Base-by-base conservation (phyloP, 2,888 invertebrate species). In the Ochlodes sylvanus region DNA sequence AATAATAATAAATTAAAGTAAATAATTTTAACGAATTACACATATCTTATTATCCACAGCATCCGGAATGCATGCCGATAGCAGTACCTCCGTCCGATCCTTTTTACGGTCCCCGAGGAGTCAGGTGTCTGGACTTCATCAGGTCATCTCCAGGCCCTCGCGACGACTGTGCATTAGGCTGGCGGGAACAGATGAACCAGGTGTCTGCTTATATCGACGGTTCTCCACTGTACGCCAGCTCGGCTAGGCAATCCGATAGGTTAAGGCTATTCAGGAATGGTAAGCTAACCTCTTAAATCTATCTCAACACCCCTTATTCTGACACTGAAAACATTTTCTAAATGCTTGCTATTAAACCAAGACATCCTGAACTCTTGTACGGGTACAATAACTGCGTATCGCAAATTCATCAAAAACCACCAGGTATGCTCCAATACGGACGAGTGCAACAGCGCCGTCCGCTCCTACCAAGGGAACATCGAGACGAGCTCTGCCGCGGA, bases 31-130 rank as follows among this genome's bases (percentile, higher is more conserved):
- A 57, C 15, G 12, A 17, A 52, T 14, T 14, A 52, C 6, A 21
- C 2, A 4, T n/a, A n/a, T 63, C 38, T 27, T 21, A 6, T 57
- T 38, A 12, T 67, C 57, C 41, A 65, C 89, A 96, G 94, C 98
- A 98, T 87, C 98, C 98, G 0, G 97, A 97, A 79, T 98, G 98
- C 84, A 89, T 97, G 75, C 97, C 98, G 0, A 98, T 98, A 74
- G 88, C 95, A 63, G 96, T 98, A 0, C 95, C 96, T 0, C 80
- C 89, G 0, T 94, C 95, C 27, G 98, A 98, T 85, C 95, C 95
- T 12, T 97, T 97, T 90, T 94, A 96, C 77, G 94, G 95, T 0
- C 94, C 94, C 0, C 94, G 96, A 27, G 96, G 96, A 0, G 95
- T 97, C 1, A 93, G 95, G 0, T 98, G 98, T 78, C 88, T 98